These are phyloP conservation scores for Ornithorhynchus anatinus DNA, from an alignment of 2,113 vertebrate genomes.

Conservation along the genomic window DNA sequence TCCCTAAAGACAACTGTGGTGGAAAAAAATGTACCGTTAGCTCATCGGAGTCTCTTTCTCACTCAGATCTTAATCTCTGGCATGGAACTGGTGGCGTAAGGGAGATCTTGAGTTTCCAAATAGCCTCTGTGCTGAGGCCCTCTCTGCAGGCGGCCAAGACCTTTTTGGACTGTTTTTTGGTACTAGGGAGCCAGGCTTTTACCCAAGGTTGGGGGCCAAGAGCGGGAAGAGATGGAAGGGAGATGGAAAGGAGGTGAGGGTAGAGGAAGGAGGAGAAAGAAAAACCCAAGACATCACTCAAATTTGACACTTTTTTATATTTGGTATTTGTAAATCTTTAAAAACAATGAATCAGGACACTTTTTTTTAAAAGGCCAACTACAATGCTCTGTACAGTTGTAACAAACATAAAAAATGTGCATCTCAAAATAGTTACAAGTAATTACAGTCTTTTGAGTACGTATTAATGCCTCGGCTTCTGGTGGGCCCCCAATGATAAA, in stretches of 20 bases:
- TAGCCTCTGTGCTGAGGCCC: no score
- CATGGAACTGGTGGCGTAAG: no score
- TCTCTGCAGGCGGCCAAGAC: neutral
- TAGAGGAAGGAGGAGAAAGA: neutral
- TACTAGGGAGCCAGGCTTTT: neutral
- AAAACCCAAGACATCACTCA: constrained; percentile 9
- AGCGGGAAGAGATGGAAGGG: rapidly evolving
- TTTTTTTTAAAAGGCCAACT: constrained; percentile 64
- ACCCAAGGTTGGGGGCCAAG: neutral
- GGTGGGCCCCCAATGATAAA: constrained; percentile 38
- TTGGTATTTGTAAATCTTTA: constrained; percentile 73
- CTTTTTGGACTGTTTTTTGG: neutral
- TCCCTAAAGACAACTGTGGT: no score
- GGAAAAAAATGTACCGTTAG: no score
- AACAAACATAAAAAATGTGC: constrained; percentile 74
- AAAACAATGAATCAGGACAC: constrained; percentile 67
- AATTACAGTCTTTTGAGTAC: constrained; percentile 64
- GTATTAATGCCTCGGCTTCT: constrained; percentile 60
- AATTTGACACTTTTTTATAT: constrained; percentile 71
- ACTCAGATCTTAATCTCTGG: no score
- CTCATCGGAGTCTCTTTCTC: neutral
- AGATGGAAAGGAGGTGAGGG: rapidly evolving
- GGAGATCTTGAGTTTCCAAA: no score
- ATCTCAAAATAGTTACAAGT: constrained; percentile 69
- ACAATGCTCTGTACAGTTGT: constrained; percentile 73